A percentile compares a stretch with the other conserved stretches of the same genome.
Conservation (phyloP, 2,113 vertebrate genomes). For the Hippocampus barbouri region DNA sequence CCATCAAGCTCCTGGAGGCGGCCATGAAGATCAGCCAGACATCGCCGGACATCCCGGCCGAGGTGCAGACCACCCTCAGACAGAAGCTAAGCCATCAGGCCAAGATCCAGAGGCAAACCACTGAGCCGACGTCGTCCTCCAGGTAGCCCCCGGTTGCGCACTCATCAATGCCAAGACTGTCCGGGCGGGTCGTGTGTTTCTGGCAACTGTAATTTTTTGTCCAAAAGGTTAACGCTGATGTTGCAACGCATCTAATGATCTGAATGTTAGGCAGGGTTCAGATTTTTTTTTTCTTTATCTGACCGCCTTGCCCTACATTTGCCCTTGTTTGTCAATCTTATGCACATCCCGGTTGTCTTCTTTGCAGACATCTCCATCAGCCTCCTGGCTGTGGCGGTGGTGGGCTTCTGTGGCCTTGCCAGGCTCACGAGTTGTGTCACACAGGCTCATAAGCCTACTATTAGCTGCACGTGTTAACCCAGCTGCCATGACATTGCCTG, state of each 20-base stretch:
- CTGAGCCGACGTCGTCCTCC: conserved; percentile 92
- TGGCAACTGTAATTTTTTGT: not conserved
- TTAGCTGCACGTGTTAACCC: conserved; percentile 58
- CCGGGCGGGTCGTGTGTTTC: conserved; percentile 13
- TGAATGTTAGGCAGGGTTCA: too few species aligned
- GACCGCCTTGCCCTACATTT: too few species aligned
- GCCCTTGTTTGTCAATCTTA: too few species aligned
- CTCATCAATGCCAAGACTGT: not conserved
- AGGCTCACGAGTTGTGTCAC: not conserved
- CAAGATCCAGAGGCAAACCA: conserved; percentile 93
- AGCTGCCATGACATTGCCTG: conserved; percentile 74
- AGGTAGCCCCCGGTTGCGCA: conserved; percentile 70
- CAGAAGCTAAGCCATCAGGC: conserved; percentile 86
- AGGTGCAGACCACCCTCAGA: conserved; percentile 88
- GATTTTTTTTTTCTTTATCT: too few species aligned
- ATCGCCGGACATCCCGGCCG: conserved; percentile 94
- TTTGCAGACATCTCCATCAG: too few species aligned
- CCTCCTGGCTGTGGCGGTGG: too few species aligned
- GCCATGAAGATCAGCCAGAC: conserved; percentile 99
- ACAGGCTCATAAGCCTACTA: conserved; percentile 54
- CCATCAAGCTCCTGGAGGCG: conserved; percentile 80
- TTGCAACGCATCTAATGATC: too few species aligned
- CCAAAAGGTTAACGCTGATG: not conserved
- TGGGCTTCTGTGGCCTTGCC: too few species aligned
- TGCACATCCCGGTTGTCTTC: too few species aligned